Percentiles rank a stretch among this genome's conserved stretches.
Conservation (phyloP, 2,888 invertebrate species). For the Steinernema hermaphroditum region DNA sequence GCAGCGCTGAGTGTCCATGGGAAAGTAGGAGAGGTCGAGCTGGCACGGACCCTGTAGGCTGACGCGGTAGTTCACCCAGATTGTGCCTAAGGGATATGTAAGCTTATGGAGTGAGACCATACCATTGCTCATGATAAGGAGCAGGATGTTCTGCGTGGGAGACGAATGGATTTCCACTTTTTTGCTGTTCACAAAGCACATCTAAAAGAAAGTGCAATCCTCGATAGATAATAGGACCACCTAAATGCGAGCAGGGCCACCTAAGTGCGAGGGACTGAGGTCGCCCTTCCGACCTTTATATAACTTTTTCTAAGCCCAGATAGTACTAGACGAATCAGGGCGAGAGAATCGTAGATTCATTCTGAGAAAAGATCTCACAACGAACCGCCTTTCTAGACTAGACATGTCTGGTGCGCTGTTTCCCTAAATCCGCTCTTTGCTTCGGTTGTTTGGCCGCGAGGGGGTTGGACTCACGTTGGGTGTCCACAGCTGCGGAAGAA, state of each 20-base stretch:
- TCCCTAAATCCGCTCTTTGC: no score
- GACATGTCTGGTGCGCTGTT: no score
- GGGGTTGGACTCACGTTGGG: slow-evolving; percentile 63
- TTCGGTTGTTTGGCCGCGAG: no score
- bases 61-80: slow-evolving; percentile 62
- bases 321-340: no score
- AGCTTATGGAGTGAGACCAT: slow-evolving; percentile 35
- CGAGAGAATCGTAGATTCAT: no score
- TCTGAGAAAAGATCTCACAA: no score
- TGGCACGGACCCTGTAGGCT: slow-evolving; percentile 60
- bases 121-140: slow-evolving; percentile 66
- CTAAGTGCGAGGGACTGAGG: no score
- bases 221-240: no score
- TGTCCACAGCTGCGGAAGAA: slow-evolving; percentile 64
- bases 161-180: slow-evolving; percentile 66
- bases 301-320: no score
- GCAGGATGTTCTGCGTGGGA: slow-evolving; percentile 63
- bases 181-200: slow-evolving; percentile 66
- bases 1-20: slow-evolving; percentile 66
- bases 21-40: slow-evolving; percentile 59
- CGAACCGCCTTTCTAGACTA: no score
- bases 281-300: no score
- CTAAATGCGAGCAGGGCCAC: no score
- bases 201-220: slow-evolving; percentile 23
- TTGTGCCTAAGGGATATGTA: slow-evolving; percentile 48